Evolutionary conservation across 2,888 invertebrate genomes (phyloP), one percentile per base, ranked within the genome.

Genomic region (Bedellia somnulentella): DNA sequence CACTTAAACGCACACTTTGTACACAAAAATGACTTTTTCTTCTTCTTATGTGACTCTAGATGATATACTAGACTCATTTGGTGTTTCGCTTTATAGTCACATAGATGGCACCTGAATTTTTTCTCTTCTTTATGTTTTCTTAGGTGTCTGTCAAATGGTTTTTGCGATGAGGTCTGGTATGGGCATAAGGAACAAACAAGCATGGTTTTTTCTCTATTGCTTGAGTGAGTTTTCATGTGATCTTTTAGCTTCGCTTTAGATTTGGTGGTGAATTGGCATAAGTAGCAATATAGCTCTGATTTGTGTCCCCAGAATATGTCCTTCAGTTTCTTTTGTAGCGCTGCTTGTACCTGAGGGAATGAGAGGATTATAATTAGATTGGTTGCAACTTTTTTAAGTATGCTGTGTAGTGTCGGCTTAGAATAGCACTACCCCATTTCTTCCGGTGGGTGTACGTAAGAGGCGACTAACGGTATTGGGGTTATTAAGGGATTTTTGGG

Each of bases 11-110:
- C n/a, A n/a, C n/a, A n/a, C n/a, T n/a, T n/a, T n/a, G n/a, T n/a
- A n/a, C n/a, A n/a, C n/a, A n/a, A n/a, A n/a, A n/a, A n/a, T n/a
- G n/a, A n/a, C n/a, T n/a, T n/a, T n/a, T n/a, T n/a, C n/a, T n/a
- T n/a, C n/a, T n/a, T n/a, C n/a, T n/a, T n/a, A n/a, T 71, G 70
- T 0, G 49, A 43, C 9, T 58, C 57, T 4, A 71, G 10, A 31
- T 73, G 71, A 25, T 63, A 67, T 1, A 59, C 38, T 0, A 71
- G 12, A 13, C 58, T 59, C 64, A 70, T 67, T 15, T 51, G 51
- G 11, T 66, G 62, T 1, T 48, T 48, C 0, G 70, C 62, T n/a
- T 43, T 45, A 14, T 58, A 70, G 0, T 47, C 47, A 13, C 71
- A 70, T 0, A 59, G n/a, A 1, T 57, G 52, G 3, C 70, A 70